phyloP scores from a whole-genome alignment of 2,888 invertebrate species.

The Nomada flava region DNA sequence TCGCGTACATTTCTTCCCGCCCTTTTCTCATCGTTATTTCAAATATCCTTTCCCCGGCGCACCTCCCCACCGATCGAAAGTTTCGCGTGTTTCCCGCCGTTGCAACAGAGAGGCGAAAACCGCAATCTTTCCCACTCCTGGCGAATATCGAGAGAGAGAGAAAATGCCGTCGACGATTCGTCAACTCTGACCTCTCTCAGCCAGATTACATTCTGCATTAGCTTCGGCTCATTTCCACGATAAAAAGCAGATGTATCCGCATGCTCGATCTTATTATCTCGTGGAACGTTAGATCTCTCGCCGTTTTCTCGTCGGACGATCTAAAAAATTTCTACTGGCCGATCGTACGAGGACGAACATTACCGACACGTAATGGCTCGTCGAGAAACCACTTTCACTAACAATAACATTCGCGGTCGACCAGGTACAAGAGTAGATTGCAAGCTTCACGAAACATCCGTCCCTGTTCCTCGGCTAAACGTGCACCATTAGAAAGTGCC shows the following conservation, averaged over 20 bases:
- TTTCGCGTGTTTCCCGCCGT: conserved; percentile 13
- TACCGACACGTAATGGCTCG: conserved; percentile 19
- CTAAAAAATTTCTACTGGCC: conserved; percentile 31
- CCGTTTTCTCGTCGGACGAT: neutral
- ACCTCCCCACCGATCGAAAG: neutral
- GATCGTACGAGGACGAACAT: conserved; percentile 31
- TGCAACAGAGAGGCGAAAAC: conserved; percentile 2
- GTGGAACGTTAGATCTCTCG: neutral
- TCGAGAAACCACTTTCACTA: conserved; percentile 50
- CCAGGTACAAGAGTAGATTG: conserved; percentile 10
- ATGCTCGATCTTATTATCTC: too few relatives aligned
- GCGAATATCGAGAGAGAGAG: neutral
- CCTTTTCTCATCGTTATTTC: conserved; percentile 9
- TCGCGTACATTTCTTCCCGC: conserved; percentile 4
- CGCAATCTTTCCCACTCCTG: neutral
- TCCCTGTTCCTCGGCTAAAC: neutral
- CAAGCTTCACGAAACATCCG: conserved; percentile 24
- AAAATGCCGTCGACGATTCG: neutral
- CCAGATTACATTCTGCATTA: neutral
- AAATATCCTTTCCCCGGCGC: conserved; percentile 1
- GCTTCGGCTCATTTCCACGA: neutral
- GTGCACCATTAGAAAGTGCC: conserved; percentile 42
- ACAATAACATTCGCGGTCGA: conserved; percentile 49
- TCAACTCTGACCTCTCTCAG: neutral
- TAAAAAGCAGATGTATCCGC: neutral